phyloP scores from a whole-genome alignment of 1,140 invertebrate species.

The Kradibia gibbosae region DNA sequence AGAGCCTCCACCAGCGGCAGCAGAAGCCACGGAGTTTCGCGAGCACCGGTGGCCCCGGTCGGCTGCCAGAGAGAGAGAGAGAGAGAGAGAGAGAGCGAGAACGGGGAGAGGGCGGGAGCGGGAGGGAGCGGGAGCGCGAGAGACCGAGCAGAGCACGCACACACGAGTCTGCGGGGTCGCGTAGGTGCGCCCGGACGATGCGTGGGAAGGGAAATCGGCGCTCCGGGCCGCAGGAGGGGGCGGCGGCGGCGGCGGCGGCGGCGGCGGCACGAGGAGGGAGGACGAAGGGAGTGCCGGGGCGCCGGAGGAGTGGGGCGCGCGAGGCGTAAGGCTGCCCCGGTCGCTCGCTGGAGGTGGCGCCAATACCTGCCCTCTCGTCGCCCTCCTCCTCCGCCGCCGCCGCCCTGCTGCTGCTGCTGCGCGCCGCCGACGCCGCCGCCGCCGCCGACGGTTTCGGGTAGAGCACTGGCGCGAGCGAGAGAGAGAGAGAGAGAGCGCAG shows the following conservation, averaged over 20 bases:
- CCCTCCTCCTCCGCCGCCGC: too few species aligned
- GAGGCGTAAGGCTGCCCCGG: slow-evolving; percentile 71
- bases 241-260: not conserved
- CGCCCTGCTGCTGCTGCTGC: too few species aligned
- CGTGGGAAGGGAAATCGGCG: slow-evolving; percentile 33
- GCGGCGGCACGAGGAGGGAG: slow-evolving; percentile 43
- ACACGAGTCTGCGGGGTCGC: slow-evolving; percentile 45
- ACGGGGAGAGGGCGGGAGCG: slow-evolving; percentile 39
- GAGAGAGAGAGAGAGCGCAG: not conserved
- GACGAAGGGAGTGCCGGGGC: too few species aligned
- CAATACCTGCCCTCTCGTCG: slow-evolving; percentile 66
- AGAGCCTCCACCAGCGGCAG: not conserved
- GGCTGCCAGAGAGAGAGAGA: slow-evolving; percentile 46
- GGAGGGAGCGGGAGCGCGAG: slow-evolving; percentile 31
- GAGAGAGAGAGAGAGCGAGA: slow-evolving; percentile 21
- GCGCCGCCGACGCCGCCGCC: too few species aligned
- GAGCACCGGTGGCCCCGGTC: slow-evolving; percentile 52
- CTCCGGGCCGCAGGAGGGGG: not conserved
- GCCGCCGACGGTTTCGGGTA: too few species aligned
- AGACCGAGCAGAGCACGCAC: slow-evolving; percentile 32
- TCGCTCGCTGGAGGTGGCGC: slow-evolving; percentile 71
- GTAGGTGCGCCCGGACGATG: slow-evolving; percentile 31
- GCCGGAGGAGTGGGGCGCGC: slow-evolving; percentile 48
- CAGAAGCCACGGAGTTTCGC: slow-evolving; percentile 42
- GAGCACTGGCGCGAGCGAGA: not conserved